Percentiles rank a stretch among this genome's conserved stretches.
phyloP scores from a whole-genome alignment of 2,888 invertebrate species.

The Cephus spinipes region DNA sequence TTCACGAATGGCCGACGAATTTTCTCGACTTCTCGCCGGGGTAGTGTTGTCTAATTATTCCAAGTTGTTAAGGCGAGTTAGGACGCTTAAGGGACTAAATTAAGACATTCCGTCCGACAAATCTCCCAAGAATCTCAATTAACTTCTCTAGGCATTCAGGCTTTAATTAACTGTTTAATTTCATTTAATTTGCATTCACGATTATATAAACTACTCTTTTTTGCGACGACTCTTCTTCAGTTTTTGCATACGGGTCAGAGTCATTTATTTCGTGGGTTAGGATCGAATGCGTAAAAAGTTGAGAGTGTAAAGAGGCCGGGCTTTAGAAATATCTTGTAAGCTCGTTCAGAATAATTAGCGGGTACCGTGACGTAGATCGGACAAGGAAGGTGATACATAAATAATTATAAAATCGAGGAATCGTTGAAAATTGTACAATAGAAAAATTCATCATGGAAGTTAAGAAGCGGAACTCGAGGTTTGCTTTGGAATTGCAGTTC shows the following conservation, averaged over 20 bases:
- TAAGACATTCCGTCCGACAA: conserved; percentile 67
- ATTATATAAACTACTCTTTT: conserved; percentile 45
- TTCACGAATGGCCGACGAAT: neutral
- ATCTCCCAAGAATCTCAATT: conserved; percentile 68
- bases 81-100: conserved; percentile 67
- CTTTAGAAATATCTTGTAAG: neutral
- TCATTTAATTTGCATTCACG: conserved; percentile 63
- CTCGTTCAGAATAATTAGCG: neutral
- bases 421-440: neutral
- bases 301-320: neutral
- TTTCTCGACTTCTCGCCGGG: conserved; percentile 13
- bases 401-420: neutral
- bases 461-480: neutral
- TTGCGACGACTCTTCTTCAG: neutral
- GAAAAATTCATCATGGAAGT: too few species aligned
- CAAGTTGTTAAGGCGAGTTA: conserved; percentile 67
- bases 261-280: neutral
- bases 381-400: neutral
- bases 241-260: neutral
- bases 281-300: neutral
- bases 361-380: neutral
- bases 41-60: conserved; percentile 66
- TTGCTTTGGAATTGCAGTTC: neutral
- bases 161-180: conserved; percentile 67
- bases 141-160: conserved; percentile 51